These are phyloP conservation scores for Empidonax traillii DNA, from an alignment of 2,113 vertebrate genomes.

Conservation along the genomic window DNA sequence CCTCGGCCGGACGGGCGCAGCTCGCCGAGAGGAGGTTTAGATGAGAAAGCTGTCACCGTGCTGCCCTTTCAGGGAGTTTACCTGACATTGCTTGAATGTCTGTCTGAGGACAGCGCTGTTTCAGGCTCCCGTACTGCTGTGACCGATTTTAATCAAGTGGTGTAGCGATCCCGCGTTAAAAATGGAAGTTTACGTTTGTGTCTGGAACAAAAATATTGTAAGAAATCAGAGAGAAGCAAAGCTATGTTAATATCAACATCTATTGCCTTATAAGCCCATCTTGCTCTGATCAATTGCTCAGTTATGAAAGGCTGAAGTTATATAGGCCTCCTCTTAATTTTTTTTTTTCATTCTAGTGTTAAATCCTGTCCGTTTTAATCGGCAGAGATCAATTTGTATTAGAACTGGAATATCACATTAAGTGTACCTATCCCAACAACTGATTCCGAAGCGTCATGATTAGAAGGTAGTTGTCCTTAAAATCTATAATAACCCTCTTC, in stretches of 20 bases:
- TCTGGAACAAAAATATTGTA: not conserved
- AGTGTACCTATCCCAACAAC: not conserved
- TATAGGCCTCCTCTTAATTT: not conserved
- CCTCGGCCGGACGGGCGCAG: accelerated
- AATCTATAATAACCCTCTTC: not conserved
- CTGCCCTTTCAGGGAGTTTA: not conserved
- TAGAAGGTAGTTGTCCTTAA: not conserved
- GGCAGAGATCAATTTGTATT: not conserved
- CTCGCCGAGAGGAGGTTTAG: not conserved
- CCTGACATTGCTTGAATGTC: not conserved
- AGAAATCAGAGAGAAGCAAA: not conserved
- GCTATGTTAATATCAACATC: not conserved
- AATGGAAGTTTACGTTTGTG: not conserved
- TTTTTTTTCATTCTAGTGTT: not conserved
- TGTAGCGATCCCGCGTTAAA: not conserved
- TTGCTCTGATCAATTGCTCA: accelerated
- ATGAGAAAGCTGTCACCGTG: not conserved
- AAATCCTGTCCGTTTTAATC: not conserved
- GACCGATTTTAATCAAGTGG: not conserved
- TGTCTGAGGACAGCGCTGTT: not conserved
- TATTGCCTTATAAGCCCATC: accelerated
- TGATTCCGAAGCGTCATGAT: not conserved
- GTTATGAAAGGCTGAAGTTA: not conserved
- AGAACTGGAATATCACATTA: not conserved
- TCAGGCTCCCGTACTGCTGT: not conserved